Base-by-base conservation (phyloP, 2,888 invertebrate species). In the Napeogenes sylphis region DNA sequence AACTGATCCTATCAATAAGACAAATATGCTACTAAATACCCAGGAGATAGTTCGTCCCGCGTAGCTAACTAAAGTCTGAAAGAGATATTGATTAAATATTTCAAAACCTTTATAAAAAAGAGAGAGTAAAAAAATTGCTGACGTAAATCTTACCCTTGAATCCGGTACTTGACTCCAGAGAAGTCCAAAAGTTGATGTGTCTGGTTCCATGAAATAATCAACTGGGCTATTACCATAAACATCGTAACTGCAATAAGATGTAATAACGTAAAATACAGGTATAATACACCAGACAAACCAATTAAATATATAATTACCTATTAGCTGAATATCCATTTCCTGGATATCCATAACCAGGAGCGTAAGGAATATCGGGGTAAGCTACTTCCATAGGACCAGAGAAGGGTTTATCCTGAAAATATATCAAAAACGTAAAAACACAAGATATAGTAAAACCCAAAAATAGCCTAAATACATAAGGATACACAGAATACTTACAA, bases 1-100 rank as follows among this genome's bases (percentile, higher is more conserved):
- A 2, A 86, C 61, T 8, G 88, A 84, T 0, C 92, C 91, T 0
- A 92, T 85, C 1, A 92, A 85, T 3, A 93, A 81, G 6, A 92
- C 77, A n/a, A 90, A 84, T 8, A 87, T 72, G 61, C 85, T 87
- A 66, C 82, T 82, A 65, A 90, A 80, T 0, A 87, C 12, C 86
- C 87, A 89, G 3, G 77, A 69, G 32, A 90, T 80, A 0, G 84
- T 82, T 13, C 81, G 78, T 0, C 89, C 85, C 2, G 85, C 78
- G 67, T 77, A 83, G 63, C 77, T 77, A 10, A 85, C 84, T 56
- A 90, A 69, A 0, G 87, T 84, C 90, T 90, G 80, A 10, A 85
- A 87, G 35, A 35, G 4, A 35, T 35, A 35, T 5, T 4, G 35
- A 21, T 21, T 21, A 21, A 21, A 21, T 21, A 21, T 21, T 21